phyloP scores from a whole-genome alignment of 2,797 vertebrate species.

The Scolopax bukidnonensis region DNA sequence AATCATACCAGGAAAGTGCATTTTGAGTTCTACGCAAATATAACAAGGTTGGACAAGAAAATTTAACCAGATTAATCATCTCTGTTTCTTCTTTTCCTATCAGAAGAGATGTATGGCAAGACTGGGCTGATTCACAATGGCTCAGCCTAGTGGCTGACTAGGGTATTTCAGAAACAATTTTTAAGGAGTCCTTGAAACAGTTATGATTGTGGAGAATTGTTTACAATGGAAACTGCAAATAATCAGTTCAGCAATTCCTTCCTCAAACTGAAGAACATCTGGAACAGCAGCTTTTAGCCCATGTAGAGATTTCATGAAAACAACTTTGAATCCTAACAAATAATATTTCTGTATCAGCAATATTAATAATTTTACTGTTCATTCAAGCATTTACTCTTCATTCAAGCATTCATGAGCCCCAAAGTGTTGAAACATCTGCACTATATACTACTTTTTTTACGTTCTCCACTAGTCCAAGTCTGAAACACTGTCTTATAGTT shows the following conservation, averaged over 20 bases:
- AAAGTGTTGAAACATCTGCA: not conserved
- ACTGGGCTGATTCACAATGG: not conserved
- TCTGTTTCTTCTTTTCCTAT: not conserved
- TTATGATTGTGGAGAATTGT: not conserved
- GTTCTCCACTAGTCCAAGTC: not conserved
- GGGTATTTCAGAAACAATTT: not conserved
- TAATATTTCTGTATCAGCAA: not conserved
- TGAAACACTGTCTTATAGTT: not conserved
- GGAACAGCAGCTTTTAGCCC: not conserved
- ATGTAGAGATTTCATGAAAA: not conserved
- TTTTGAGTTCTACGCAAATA: not conserved
- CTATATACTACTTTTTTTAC: not conserved
- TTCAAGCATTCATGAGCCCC: not conserved
- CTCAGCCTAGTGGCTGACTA: not conserved
- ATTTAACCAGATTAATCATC: not conserved
- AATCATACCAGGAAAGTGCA: not conserved
- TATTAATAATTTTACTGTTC: not conserved
- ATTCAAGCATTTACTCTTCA: not conserved
- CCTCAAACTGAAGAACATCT: not conserved
- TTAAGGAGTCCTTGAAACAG: not conserved
- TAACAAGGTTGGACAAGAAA: not conserved
- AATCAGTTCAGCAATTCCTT: constrained; percentile 3
- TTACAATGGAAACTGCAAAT: not conserved
- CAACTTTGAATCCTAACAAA: not conserved
- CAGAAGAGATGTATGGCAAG: not conserved